A percentile compares a stretch with the other conserved stretches of the same genome.
Conservation (phyloP, 2,113 vertebrate genomes). For the Thymallus thymallus region DNA sequence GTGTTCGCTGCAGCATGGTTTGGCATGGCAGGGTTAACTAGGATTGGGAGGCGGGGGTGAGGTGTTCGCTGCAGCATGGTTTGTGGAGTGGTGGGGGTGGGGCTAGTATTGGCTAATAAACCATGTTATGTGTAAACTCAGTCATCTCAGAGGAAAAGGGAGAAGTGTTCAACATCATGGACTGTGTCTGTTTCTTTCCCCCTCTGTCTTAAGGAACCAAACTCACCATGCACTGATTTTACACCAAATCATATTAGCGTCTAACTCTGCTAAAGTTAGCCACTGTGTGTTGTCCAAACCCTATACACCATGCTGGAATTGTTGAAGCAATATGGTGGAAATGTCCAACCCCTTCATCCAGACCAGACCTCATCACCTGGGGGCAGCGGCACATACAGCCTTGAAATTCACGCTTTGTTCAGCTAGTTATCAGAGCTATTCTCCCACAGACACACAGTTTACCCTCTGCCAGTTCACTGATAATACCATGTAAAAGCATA, state of each 20-base stretch:
- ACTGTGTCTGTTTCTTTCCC: neutral
- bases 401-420: conserved; percentile 65
- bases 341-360: conserved; percentile 6
- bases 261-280: neutral
- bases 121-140: too few relatives aligned
- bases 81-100: neutral
- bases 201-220: neutral
- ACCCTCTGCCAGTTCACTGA: conserved; percentile 61
- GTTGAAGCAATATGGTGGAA: too few relatives aligned
- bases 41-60: neutral
- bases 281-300: neutral
- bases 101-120: neutral
- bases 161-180: neutral
- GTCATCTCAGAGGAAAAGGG: too few relatives aligned
- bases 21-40: neutral
- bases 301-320: too few relatives aligned
- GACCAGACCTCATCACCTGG: conserved; percentile 56
- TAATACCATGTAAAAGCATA: conserved; percentile 44
- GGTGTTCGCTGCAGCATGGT: neutral
- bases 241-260: neutral
- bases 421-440: conserved; percentile 42
- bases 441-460: conserved; percentile 22
- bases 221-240: too few relatives aligned
- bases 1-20: neutral
- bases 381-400: conserved; percentile 52